Base-by-base conservation (phyloP, 2,888 invertebrate genomes). In the Mesorhabditis sp. region DNA sequence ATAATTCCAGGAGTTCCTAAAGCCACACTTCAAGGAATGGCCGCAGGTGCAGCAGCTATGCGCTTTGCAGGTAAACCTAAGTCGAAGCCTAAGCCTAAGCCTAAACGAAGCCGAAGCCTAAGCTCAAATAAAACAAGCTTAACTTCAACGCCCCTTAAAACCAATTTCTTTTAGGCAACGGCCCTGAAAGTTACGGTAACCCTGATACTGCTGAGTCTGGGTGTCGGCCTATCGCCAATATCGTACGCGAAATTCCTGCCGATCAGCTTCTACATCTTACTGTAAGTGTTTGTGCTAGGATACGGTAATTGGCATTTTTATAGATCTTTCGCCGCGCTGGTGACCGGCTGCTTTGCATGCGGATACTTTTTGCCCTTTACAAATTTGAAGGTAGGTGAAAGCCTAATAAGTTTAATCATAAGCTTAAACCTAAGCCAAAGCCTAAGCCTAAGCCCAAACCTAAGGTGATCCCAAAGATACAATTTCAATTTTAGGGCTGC, bases 351-450 rank as follows among this genome's bases (percentile, higher is more conserved):
- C 7, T 76, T 76, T 64, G 65, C 75, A 61, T 76, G 77, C 67
- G 79, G 79, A 6, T 77, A 79, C 67, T 79, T 74, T 58, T 70
- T 79, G 4, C 79, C 79, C 6, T 79, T 76, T 50, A 73, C 74
- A 50, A 78, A 76, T 41, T 71, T 72, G 5, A 73, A 71, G 6
- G 79, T 77, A 15, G 74, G n/a, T n/a, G n/a, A n/a, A n/a, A n/a
- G n/a, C n/a, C n/a, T n/a, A n/a, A n/a, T n/a, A n/a, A n/a, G n/a
- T n/a, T n/a, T n/a, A n/a, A n/a, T n/a, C n/a, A n/a, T n/a, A n/a
- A n/a, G n/a, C n/a, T n/a, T n/a, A n/a, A n/a, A n/a, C n/a, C 58
- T 13, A 28, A 28, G 58, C n/a, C n/a, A 2, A 13, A n/a, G 7
- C 7, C 7, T 50, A 50, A 50, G 10, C n/a, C n/a, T n/a, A 50